A percentile compares a stretch with the other conserved stretches of the same genome.
Evolutionary conservation across 1,140 invertebrate species (phyloP).

Genomic region (Brachystomella parvula): DNA sequence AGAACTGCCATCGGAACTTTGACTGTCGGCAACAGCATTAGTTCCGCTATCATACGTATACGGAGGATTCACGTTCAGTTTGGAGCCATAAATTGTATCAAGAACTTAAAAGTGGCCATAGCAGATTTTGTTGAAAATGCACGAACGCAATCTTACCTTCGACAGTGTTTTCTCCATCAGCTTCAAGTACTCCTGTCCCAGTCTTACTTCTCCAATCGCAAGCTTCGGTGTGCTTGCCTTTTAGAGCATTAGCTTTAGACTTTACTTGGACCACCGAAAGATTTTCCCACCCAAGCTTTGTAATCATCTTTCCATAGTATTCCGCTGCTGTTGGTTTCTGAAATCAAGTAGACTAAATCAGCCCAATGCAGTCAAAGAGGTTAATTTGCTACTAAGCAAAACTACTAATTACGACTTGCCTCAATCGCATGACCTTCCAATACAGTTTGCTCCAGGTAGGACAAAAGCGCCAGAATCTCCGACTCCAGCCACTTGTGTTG

Average conservation of each 20-base stretch:
- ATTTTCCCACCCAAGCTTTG: not conserved
- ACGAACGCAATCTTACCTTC: not conserved
- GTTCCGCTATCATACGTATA: not conserved
- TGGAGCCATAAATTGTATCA: slow-evolving; percentile 8
- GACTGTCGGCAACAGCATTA: not conserved
- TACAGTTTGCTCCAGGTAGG: too few relatives aligned
- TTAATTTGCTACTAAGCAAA: too few relatives aligned
- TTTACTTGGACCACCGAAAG: not conserved
- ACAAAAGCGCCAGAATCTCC: too few relatives aligned
- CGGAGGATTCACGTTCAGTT: slow-evolving; percentile 13
- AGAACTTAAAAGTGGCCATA: slow-evolving; percentile 10
- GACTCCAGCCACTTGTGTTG: too few relatives aligned
- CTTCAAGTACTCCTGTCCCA: not conserved
- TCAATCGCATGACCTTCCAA: too few relatives aligned
- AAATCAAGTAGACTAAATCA: too few relatives aligned
- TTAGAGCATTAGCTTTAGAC: not conserved
- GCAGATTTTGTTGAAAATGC: not conserved
- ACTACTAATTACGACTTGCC: too few relatives aligned
- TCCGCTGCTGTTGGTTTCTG: slow-evolving; percentile 2
- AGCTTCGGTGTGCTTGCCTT: not conserved
- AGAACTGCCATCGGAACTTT: not conserved
- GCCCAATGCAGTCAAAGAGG: too few relatives aligned
- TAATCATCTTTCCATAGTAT: not conserved
- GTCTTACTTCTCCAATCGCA: not conserved
- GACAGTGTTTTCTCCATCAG: slow-evolving; percentile 39